Conservation (phyloP, 2,888 invertebrate genomes). For the Dicyrtoma fusca region DNA sequence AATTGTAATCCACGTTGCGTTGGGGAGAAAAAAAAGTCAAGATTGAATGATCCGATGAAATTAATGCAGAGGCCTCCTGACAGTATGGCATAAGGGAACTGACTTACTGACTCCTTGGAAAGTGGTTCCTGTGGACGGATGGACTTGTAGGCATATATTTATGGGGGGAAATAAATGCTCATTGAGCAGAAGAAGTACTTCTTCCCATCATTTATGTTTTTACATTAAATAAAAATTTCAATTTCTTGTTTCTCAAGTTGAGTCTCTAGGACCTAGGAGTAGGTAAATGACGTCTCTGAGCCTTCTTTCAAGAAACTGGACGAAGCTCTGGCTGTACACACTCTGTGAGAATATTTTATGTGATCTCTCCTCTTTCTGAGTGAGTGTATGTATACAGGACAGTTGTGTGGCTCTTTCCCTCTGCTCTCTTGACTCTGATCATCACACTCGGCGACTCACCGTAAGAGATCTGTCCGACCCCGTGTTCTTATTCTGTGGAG, state of each 20-base stretch:
- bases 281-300: too few species aligned
- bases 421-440: too few species aligned
- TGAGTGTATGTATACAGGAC: too few species aligned
- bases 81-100: slow-evolving; percentile 13
- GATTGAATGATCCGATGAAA: slow-evolving; percentile 24
- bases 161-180: not conserved
- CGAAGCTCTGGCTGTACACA: too few species aligned
- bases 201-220: not conserved
- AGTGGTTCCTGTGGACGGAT: slow-evolving; percentile 1
- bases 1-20: too few species aligned
- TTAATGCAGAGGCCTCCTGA: slow-evolving; percentile 23
- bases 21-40: not conserved
- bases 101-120: slow-evolving; percentile 15
- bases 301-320: too few species aligned
- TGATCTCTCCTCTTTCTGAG: too few species aligned
- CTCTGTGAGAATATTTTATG: too few species aligned
- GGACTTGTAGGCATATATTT: slow-evolving; percentile 22
- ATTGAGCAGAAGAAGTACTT: not conserved
- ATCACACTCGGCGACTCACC: too few species aligned
- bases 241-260: slow-evolving; percentile 16
- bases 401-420: too few species aligned
- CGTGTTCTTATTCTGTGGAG: too few species aligned
- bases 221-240: not conserved
- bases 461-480: too few species aligned
- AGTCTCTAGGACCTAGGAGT: not conserved